Percentiles rank a stretch among this genome's conserved stretches.
phyloP scores from a whole-genome alignment of 2,113 vertebrate genomes.

The Ariopsis seemanni region DNA sequence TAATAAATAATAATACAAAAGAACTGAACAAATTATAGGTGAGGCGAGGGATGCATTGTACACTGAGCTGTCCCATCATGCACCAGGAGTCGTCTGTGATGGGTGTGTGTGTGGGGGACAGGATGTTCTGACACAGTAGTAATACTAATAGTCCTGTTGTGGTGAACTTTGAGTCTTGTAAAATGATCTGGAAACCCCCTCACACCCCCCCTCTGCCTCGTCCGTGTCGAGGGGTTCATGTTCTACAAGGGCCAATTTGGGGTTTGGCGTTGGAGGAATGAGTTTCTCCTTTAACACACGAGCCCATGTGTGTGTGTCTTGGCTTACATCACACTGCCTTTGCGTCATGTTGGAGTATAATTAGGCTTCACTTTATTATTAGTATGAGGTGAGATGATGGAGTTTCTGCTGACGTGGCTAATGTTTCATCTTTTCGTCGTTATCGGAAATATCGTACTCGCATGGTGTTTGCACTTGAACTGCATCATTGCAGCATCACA shows the following conservation, averaged over 20 bases:
- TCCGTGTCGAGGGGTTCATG: slow-evolving; percentile 25
- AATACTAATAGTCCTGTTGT: slow-evolving; percentile 27
- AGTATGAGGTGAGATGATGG: background rate
- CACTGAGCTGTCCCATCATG: background rate
- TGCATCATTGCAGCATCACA: too few species aligned
- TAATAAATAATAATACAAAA: too few species aligned
- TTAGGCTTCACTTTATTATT: background rate
- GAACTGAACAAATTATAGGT: background rate
- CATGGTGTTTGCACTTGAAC: background rate
- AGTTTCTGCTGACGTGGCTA: background rate
- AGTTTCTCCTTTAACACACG: slow-evolving; percentile 27
- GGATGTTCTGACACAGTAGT: slow-evolving; percentile 56
- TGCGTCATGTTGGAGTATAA: background rate
- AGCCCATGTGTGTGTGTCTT: slow-evolving; percentile 1
- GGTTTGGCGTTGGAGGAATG: background rate
- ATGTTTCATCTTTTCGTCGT: background rate
- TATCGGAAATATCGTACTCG: background rate
- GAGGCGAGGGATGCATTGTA: background rate
- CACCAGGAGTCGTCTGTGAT: background rate
- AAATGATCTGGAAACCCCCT: slow-evolving; percentile 18
- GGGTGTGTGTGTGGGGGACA: slow-evolving; percentile 41
- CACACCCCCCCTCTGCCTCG: background rate
- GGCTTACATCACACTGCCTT: slow-evolving; percentile 2
- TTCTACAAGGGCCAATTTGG: slow-evolving; percentile 27
- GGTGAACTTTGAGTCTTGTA: slow-evolving; percentile 28